Base-by-base conservation (phyloP, 2,797 vertebrate genomes). In the Eremophila alpestris region DNA sequence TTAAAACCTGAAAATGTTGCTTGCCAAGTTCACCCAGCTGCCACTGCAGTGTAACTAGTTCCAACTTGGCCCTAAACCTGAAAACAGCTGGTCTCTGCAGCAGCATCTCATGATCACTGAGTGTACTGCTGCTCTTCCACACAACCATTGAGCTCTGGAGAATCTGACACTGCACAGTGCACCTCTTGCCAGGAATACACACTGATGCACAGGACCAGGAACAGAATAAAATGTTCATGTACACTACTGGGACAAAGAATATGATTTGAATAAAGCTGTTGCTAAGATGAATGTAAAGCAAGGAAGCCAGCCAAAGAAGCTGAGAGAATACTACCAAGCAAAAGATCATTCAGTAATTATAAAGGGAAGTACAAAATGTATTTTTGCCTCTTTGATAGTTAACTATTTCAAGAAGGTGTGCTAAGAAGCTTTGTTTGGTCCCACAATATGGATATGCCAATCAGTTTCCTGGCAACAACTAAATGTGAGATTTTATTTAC, bases 401-500 rank as follows among this genome's bases (percentile, higher is more conserved):
- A 86, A 91, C 30, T 85, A 16, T 75, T 89, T 88, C 56, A 92
- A 74, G 64, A 78, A 77, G 56, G 26, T 78, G 70, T 32, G 45
- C 51, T 77, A 54, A 82, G 84, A 56, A 90, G 34, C 84, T 80
- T 78, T 94, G 55, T 3, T 3, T 80, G 38, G 60, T 79, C 45
- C 81, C 65, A 75, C 52, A 91, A 52, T 46, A 67, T 2, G 3
- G 41, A 62, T 69, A 48, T 0, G 4, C 70, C 69, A 88, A 0
- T 73, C 84, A 83, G 83, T 70, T 83, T 92, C 64, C 70, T 78
- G 87, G 62, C 58, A 95, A 86, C 64, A 86, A 70, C 38, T 65
- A 83, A 38, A 90, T 17, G 32, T 36, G 55, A 83, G 32, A 65
- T 90, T 87, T 77, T 63, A 83, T 82, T 79, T 81, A 46, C 52